Base-by-base conservation (phyloP, 2,888 invertebrate genomes). In the Melipona bicolor region DNA sequence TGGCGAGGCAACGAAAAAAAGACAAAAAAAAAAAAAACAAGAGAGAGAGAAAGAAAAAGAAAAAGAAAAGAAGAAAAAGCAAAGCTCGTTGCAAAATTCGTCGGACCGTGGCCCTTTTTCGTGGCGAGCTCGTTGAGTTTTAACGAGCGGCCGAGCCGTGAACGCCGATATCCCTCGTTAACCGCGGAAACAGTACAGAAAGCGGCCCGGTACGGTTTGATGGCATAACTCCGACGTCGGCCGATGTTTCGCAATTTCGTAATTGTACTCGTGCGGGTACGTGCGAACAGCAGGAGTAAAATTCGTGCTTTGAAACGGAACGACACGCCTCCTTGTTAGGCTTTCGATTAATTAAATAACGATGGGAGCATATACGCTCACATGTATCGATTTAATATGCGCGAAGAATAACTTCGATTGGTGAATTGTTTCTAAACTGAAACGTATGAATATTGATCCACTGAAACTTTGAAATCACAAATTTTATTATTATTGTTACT, bases 121-220 rank as follows among this genome's bases (percentile, higher is more conserved):
- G 15, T 68, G n/a, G 43, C 24, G 49, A 56, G 54, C 70, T 62
- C 61, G 67, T 83, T 56, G 56, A 27, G 68, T 64, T 56, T 50
- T 62, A 56, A 62, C 73, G 56, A 49, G 36, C 49, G 56, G 6
- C 61, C 52, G 61, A 49, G 32, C 54, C 64, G 62, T 19, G 68
- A 67, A 75, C 64, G n/a, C 64, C 62, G 54, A 67, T 75, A 75
- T 65, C 52, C 74, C 67, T 75, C 65, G 74, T 75, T 75, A 75
- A 65, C 74, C 36, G 52, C 65, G 67, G 36, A 65, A 54, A 54
- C 36, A 52, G 43, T 9, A 6, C 24, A 19, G 15, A 27, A 27
- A 52, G 27, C 32, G 17, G 24, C 61, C 27, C 72, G n/a, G n/a
- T n/a, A 27, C 59, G 15, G 13, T 52, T 69, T 32, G 21, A 24